These are phyloP conservation scores for Balanococcus diminutus DNA, from an alignment of 2,888 invertebrate species.

Conservation along the genomic window DNA sequence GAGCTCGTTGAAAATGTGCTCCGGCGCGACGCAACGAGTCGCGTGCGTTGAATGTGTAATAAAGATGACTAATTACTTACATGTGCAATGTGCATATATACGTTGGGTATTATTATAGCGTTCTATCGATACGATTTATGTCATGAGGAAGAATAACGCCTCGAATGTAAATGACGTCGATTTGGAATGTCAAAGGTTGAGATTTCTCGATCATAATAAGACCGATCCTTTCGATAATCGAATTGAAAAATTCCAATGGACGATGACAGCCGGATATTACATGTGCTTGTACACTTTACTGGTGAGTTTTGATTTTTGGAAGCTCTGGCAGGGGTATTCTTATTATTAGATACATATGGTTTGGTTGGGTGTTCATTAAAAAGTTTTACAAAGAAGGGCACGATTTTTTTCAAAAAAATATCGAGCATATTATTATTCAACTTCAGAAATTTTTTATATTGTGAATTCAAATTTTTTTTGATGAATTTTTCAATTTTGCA, in stretches of 20 bases:
- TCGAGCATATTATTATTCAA: too few species aligned
- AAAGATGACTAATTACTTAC: background rate
- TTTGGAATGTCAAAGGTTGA: slow-evolving; percentile 64
- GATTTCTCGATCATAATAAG: slow-evolving; percentile 62
- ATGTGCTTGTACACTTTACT: slow-evolving; percentile 74
- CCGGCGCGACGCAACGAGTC: background rate
- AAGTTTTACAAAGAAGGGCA: too few species aligned
- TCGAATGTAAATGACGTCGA: slow-evolving; percentile 63
- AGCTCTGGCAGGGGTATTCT: background rate
- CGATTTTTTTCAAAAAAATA: too few species aligned
- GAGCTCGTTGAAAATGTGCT: background rate
- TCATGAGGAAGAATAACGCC: slow-evolving; percentile 63
- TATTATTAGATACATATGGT: too few species aligned
- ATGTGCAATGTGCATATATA: background rate
- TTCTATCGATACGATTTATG: slow-evolving; percentile 61
- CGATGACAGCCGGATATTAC: slow-evolving; percentile 69
- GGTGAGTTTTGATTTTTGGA: slow-evolving; percentile 60
- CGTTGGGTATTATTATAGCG: background rate
- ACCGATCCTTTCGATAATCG: slow-evolving; percentile 63
- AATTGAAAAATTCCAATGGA: slow-evolving; percentile 69
- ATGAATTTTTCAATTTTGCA: too few species aligned
- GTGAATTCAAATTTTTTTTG: too few species aligned
- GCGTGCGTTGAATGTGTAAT: slow-evolving; percentile 23
- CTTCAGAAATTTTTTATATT: too few species aligned
- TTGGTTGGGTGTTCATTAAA: too few species aligned